These are phyloP conservation scores for Trichosurus vulpecula DNA, from an alignment of 2,797 vertebrate species.

Conservation along the genomic window DNA sequence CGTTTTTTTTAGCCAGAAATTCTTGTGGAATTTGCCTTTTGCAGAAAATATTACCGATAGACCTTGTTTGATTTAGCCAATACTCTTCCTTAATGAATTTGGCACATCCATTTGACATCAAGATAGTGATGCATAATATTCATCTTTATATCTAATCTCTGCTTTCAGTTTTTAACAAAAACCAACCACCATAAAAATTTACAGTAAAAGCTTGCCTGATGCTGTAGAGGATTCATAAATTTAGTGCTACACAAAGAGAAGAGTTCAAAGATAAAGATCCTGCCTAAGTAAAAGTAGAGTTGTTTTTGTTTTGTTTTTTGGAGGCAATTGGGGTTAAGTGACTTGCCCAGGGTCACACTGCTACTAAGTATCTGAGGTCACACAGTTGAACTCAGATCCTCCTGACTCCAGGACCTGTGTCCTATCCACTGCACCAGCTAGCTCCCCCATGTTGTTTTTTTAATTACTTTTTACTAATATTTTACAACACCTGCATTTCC, in stretches of 20 bases:
- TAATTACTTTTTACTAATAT: background rate
- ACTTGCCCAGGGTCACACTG: background rate
- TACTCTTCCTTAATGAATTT: conserved; percentile 23
- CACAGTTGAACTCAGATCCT: background rate
- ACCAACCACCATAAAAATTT: background rate
- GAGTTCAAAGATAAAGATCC: background rate
- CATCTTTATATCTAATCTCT: background rate
- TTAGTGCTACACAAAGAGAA: background rate
- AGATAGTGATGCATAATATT: background rate
- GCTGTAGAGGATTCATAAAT: background rate
- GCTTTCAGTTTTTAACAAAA: background rate
- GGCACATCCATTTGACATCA: conserved; percentile 38
- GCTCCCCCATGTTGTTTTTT: background rate
- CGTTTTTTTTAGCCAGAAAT: conserved; percentile 19
- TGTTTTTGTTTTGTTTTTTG: background rate
- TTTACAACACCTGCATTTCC: background rate
- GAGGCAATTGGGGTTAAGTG: background rate
- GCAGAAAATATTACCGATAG: background rate
- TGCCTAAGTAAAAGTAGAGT: background rate
- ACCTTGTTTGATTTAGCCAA: background rate
- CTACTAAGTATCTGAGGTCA: background rate
- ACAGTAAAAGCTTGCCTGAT: background rate
- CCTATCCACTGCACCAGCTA: background rate
- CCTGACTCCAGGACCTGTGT: background rate
- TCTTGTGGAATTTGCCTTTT: background rate